Percentiles rank a stretch among this genome's conserved stretches.
phyloP scores from a whole-genome alignment of 2,113 vertebrate species.

The Gopherus evgoodei region DNA sequence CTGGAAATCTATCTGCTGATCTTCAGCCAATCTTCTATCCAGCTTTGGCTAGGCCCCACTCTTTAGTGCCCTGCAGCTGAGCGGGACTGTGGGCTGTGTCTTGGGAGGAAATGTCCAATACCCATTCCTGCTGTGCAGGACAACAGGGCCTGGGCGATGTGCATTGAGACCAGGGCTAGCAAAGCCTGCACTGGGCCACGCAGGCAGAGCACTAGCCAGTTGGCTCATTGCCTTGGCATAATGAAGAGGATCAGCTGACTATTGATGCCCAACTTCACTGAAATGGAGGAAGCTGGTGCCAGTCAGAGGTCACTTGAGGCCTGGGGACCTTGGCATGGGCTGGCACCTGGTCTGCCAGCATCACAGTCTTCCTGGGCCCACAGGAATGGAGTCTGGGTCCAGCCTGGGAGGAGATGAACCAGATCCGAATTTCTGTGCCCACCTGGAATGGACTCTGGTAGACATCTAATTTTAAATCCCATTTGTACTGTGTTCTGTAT shows the following conservation, averaged over 20 bases:
- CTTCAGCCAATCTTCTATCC: neutral
- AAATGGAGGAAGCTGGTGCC: neutral
- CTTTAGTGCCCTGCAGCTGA: neutral
- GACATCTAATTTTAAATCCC: neutral
- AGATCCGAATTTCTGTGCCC: neutral
- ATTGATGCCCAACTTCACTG: neutral
- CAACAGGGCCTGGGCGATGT: neutral
- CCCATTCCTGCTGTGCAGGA: neutral
- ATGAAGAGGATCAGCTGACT: rapidly evolving
- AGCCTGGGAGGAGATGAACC: neutral
- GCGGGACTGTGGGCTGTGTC: rapidly evolving
- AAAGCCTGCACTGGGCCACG: neutral
- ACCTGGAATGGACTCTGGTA: neutral
- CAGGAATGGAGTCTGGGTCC: neutral
- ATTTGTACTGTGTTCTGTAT: neutral
- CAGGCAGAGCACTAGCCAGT: neutral
- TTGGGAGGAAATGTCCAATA: neutral
- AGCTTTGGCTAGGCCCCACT: neutral
- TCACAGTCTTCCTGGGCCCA: neutral
- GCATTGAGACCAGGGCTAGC: neutral
- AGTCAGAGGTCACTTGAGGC: too few relatives aligned
- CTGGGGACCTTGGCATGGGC: too few relatives aligned
- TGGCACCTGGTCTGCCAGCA: too few relatives aligned
- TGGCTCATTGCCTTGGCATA: too few relatives aligned
- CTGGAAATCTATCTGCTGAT: conserved; percentile 24